Conservation (phyloP, 2,888 invertebrate genomes). For the Sussaba pulchella region DNA sequence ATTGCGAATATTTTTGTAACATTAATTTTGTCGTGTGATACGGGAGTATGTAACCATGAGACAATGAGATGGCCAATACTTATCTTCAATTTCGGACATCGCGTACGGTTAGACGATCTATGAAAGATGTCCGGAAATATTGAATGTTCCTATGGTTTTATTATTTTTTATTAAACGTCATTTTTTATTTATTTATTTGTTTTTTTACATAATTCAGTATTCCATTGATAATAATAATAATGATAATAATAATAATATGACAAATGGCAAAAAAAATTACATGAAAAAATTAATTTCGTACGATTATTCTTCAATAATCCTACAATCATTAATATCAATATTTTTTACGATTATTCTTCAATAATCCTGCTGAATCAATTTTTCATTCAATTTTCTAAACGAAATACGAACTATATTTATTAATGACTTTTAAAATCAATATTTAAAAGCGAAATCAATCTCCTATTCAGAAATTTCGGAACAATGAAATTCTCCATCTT, state of each 20-base stretch:
- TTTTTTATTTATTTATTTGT: background rate
- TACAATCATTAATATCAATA: too few relatives aligned
- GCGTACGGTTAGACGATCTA: background rate
- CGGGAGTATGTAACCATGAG: constrained; percentile 9
- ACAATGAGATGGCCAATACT: background rate
- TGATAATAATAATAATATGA: too few relatives aligned
- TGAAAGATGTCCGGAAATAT: background rate
- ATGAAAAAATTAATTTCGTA: background rate
- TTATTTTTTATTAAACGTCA: background rate
- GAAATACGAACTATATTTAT: too few relatives aligned
- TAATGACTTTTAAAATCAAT: too few relatives aligned
- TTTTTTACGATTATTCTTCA: too few relatives aligned
- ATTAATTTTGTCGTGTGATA: background rate
- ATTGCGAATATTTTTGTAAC: constrained; percentile 14
- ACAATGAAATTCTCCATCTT: too few relatives aligned
- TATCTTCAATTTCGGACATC: background rate
- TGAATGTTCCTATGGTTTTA: constrained; percentile 13
- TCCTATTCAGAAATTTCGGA: too few relatives aligned
- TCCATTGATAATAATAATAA: too few relatives aligned
- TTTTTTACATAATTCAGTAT: background rate
- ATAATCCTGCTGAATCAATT: too few relatives aligned
- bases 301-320: background rate
- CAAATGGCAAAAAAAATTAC: too few relatives aligned
- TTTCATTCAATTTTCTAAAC: too few relatives aligned
- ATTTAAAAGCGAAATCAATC: too few relatives aligned